Percentiles rank a stretch among this genome's conserved stretches.
Conservation (phyloP, 2,113 vertebrate species). For the mouse (Mus musculus) region GRCm39 chr1:79095501-79096000, state of each 20-base stretch:
- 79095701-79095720: not conserved
- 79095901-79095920: not conserved
- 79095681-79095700: not conserved
- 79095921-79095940: not conserved
- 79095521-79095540: not conserved
- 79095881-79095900: not conserved
- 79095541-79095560: not conserved
- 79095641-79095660: not conserved
- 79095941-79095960: not conserved
- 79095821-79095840: not conserved
- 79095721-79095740: not conserved
- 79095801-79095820: not conserved
- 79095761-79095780: not conserved
- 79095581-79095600: not conserved
- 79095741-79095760: too few relatives aligned
- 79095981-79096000: too few relatives aligned
- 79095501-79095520: not conserved
- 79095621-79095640: not conserved
- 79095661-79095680: not conserved
- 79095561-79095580: not conserved
- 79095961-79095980: not conserved
- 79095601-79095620: not conserved
- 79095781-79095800: not conserved
- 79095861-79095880: not conserved
- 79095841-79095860: not conserved